These are phyloP conservation scores for Lepidurus couesii DNA, from an alignment of 1,140 invertebrate species.

Conservation along the genomic window DNA sequence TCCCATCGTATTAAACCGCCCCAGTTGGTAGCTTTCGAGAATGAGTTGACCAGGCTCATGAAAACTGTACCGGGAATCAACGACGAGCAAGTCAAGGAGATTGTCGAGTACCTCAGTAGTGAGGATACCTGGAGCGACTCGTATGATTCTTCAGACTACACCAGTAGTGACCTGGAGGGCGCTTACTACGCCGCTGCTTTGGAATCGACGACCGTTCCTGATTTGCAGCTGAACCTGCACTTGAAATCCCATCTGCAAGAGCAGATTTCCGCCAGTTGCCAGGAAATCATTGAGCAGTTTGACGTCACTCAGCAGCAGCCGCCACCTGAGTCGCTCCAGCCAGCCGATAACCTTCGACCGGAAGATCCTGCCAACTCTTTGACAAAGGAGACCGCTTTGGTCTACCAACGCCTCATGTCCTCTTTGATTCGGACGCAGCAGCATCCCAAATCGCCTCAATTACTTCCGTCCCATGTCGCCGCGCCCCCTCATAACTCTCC, in stretches of 20 bases:
- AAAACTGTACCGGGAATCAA: slow-evolving; percentile 83
- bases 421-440: slow-evolving; percentile 52
- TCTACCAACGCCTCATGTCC: slow-evolving; percentile 74
- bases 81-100: slow-evolving; percentile 81
- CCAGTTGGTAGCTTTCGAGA: slow-evolving; percentile 79
- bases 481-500: slow-evolving; percentile 63
- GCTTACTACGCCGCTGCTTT: slow-evolving; percentile 43
- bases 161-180: slow-evolving; percentile 77
- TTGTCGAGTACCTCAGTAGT: slow-evolving; percentile 72
- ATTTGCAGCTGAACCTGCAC: slow-evolving; percentile 46
- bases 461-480: background rate
- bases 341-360: slow-evolving; percentile 49
- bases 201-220: slow-evolving; percentile 18
- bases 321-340: background rate
- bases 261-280: slow-evolving; percentile 78
- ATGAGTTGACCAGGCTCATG: slow-evolving; percentile 80
- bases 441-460: slow-evolving; percentile 10
- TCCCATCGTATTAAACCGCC: slow-evolving; percentile 59
- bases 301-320: slow-evolving; percentile 50
- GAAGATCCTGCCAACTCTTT: slow-evolving; percentile 49
- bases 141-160: slow-evolving; percentile 83
- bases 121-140: slow-evolving; percentile 90
- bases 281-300: slow-evolving; percentile 81
- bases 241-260: slow-evolving; percentile 66
- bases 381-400: slow-evolving; percentile 63